phyloP scores from a whole-genome alignment of 2,797 vertebrate species.

The Staurois parvus region DNA sequence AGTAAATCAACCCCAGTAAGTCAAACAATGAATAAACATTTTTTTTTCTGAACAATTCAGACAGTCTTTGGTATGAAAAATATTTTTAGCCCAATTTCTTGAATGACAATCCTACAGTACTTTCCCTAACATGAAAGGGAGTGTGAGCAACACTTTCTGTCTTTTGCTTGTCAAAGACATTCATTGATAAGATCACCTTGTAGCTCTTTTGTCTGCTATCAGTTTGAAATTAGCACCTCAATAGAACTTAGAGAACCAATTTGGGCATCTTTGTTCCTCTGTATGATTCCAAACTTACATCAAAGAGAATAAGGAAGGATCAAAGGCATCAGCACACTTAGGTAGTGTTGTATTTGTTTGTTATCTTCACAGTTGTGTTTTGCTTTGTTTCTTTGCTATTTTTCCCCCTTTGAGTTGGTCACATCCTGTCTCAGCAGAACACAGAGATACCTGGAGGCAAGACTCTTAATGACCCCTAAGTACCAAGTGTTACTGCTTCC shows the following conservation, averaged over 20 bases:
- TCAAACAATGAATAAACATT: not conserved
- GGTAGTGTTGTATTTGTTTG: constrained; percentile 57
- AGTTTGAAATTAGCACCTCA: constrained; percentile 84
- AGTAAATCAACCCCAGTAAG: no score
- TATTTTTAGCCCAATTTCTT: not conserved
- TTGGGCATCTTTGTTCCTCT: constrained; percentile 82
- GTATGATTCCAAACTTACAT: constrained; percentile 81
- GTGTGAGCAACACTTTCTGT: constrained; percentile 79
- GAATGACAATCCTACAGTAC: constrained; percentile 41
- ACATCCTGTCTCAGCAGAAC: constrained; percentile 49
- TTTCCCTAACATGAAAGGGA: constrained; percentile 78
- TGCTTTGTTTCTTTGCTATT: constrained; percentile 45
- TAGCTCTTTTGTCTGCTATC: constrained; percentile 77
- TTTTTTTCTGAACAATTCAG: not conserved
- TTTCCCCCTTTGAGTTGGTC: constrained; percentile 16
- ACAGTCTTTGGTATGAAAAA: not conserved
- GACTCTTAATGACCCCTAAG: not conserved
- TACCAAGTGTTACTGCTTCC: not conserved
- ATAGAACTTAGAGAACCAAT: constrained; percentile 80
- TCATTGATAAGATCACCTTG: constrained; percentile 78
- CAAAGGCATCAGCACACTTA: constrained; percentile 69
- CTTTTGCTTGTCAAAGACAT: constrained; percentile 77
- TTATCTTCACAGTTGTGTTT: constrained; percentile 61
- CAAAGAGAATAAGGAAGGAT: constrained; percentile 80
- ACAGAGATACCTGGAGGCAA: constrained; percentile 35